A percentile compares a stretch with the other conserved stretches of the same genome.
These are phyloP conservation scores for Psittacara wagleri DNA, from an alignment of 2,113 vertebrate species.

Conservation along the genomic window DNA sequence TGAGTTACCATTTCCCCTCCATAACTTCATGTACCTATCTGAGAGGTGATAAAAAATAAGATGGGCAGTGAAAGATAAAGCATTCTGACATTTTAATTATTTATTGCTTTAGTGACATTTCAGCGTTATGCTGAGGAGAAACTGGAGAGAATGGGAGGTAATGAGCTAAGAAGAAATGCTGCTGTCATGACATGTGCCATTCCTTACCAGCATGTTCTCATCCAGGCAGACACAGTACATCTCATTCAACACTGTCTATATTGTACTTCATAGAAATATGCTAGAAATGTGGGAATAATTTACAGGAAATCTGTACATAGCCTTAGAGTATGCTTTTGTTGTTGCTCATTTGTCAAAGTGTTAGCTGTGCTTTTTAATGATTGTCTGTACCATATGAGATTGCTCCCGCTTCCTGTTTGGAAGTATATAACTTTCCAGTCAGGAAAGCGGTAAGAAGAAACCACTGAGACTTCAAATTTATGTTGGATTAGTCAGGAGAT, in stretches of 20 bases:
- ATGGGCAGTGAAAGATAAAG: not conserved
- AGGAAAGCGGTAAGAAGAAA: slow-evolving; percentile 1
- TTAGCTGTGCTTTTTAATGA: not conserved
- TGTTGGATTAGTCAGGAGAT: not conserved
- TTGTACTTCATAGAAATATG: not conserved
- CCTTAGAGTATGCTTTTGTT: not conserved
- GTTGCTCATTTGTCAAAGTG: not conserved
- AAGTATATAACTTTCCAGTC: not conserved
- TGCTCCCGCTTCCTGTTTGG: not conserved
- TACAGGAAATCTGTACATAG: not conserved
- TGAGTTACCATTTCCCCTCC: not conserved
- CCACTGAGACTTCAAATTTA: not conserved
- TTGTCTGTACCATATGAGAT: not conserved
- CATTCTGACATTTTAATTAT: not conserved
- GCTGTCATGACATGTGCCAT: not conserved
- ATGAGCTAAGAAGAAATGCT: not conserved
- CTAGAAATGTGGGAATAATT: not conserved
- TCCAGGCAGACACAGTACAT: not conserved
- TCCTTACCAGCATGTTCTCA: not conserved
- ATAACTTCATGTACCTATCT: not conserved
- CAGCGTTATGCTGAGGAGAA: not conserved
- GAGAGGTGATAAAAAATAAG: not conserved
- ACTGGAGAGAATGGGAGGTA: not conserved
- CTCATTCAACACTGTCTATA: not conserved
- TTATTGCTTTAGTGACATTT: not conserved